Evolutionary conservation across 2,113 vertebrate species (phyloP), one percentile per base, ranked within the genome.

Genomic region (Mohoua ochrocephala): DNA sequence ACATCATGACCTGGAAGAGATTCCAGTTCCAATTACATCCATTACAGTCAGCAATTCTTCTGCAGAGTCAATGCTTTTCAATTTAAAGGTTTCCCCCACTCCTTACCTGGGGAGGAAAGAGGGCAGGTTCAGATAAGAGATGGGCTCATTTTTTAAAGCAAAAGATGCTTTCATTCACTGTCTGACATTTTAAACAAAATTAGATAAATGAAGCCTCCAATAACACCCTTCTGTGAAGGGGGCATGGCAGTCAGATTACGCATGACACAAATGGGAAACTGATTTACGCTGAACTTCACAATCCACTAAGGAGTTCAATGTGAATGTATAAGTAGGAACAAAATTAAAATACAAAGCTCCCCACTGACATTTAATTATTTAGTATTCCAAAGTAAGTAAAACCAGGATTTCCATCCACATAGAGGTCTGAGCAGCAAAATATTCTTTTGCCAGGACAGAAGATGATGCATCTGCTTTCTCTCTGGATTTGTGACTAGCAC

Each of bases 311-410:
- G 80, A 96, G 59, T 70, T 82, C 68, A 27, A 15, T 54, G 33
- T 82, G 67, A 88, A 61, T 19, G 19, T 28, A 0, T n/a, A 80
- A 74, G 50, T 17, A 94, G 35, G 30, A 92, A 54, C 22, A 74
- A 84, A 91, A 95, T 70, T 83, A 83, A 81, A 88, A 92, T 14
- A 71, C 44, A 91, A 71, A 89, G 49, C 49, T 91, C 90, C 35
- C 37, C 14, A 19, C 2, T 81, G 64, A 47, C 37, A 70, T 73
- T 82, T 60, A 76, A 83, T 53, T 91, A 70, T 50, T 83, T 30
- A 68, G 19, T 28, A 70, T 47, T 77, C 64, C 31, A 68, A 73
- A 79, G 37, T 42, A 88, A 74, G 64, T 44, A 86, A 87, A 67
- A 39, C 3, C 26, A 79, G 23, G 21, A 88, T 37, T 90, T 67